Evolutionary conservation across 1,140 invertebrate species (phyloP).

Genomic region (Zaprionus kolodkinae): DNA sequence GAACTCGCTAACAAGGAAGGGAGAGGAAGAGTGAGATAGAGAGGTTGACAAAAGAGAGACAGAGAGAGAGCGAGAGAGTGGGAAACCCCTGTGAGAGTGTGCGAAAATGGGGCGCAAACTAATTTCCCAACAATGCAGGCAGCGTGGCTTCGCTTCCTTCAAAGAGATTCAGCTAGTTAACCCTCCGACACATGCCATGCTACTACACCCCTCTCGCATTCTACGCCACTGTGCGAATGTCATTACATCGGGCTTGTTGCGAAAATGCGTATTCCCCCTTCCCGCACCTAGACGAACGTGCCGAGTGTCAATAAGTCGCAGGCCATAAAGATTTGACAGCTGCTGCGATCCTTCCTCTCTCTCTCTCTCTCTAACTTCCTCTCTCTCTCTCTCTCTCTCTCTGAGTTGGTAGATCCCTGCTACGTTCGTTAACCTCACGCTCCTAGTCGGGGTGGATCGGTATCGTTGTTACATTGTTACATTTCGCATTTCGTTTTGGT

Average conservation of each 20-base stretch:
- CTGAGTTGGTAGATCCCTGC: slow-evolving; percentile 12
- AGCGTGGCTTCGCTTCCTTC: slow-evolving; percentile 9
- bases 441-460: slow-evolving; percentile 24
- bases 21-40: background rate
- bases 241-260: slow-evolving; percentile 33
- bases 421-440: slow-evolving; percentile 12
- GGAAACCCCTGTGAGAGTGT: slow-evolving; percentile 3
- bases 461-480: slow-evolving; percentile 40
- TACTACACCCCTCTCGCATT: background rate
- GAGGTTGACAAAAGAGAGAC: background rate
- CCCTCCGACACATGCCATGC: background rate
- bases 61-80: background rate
- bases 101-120: slow-evolving; percentile 39
- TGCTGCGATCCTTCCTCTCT: slow-evolving; percentile 7
- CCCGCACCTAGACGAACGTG: background rate
- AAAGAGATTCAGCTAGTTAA: background rate
- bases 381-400: background rate
- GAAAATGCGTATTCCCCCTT: slow-evolving; percentile 30
- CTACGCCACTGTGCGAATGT: slow-evolving; percentile 14
- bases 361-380: background rate
- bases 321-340: slow-evolving; percentile 50
- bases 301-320: slow-evolving; percentile 65
- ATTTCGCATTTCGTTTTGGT: slow-evolving; percentile 62
- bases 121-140: slow-evolving; percentile 50
- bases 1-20: slow-evolving; percentile 33